phyloP scores from a whole-genome alignment of 92 coral and sea anemone species.

The Epizoanthus rinbou region DNA sequence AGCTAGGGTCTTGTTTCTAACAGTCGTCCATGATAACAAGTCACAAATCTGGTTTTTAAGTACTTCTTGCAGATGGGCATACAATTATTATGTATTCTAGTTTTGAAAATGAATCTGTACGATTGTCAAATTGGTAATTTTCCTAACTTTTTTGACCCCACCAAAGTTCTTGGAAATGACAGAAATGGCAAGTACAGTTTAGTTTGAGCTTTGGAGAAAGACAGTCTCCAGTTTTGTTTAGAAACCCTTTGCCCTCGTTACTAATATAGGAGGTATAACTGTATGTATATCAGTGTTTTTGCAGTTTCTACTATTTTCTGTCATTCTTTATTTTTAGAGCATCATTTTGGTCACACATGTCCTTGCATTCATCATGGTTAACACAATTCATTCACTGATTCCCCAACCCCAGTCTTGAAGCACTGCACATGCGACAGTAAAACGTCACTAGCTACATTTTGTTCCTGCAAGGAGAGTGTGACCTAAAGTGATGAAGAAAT shows the following conservation, averaged over 20 bases:
- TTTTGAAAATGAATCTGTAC: background rate
- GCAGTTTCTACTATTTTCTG: background rate
- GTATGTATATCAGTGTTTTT: background rate
- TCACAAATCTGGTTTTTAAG: background rate
- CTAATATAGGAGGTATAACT: too few relatives aligned
- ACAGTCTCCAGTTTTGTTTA: too few relatives aligned
- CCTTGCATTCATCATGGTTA: constrained; percentile 1
- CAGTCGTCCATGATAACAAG: background rate
- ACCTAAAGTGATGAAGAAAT: constrained; percentile 17
- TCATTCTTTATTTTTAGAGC: constrained; percentile 6
- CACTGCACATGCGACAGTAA: background rate
- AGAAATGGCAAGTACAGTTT: too few relatives aligned
- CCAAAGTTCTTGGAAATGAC: too few relatives aligned
- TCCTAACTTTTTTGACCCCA: background rate
- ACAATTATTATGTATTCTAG: too few relatives aligned
- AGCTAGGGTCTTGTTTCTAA: background rate
- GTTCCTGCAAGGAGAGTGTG: constrained; percentile 32
- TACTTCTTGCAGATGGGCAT: too few relatives aligned
- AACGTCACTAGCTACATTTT: background rate
- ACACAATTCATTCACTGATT: too few relatives aligned
- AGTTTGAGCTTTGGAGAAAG: too few relatives aligned
- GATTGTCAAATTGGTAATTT: background rate
- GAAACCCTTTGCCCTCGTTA: background rate
- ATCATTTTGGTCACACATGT: constrained; percentile 42
- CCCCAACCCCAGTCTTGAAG: too few relatives aligned